phyloP scores from a whole-genome alignment of 1,140 invertebrate species.

The Contarinia nasturtii region DNA sequence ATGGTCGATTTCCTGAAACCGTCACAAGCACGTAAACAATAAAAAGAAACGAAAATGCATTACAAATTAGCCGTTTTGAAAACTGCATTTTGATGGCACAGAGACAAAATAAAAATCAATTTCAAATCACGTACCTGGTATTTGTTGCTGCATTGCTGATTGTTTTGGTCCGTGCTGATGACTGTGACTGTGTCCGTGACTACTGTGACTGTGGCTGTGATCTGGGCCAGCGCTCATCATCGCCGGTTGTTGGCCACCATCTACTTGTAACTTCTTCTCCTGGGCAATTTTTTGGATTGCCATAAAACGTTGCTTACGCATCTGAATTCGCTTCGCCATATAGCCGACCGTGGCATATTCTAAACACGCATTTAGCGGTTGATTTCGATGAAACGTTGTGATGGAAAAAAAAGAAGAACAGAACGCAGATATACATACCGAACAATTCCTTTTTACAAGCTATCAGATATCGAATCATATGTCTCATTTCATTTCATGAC shows the following conservation, averaged over 20 bases:
- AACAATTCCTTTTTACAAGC: too few relatives aligned
- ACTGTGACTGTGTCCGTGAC: constrained; percentile 24
- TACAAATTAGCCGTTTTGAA: too few relatives aligned
- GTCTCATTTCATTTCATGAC: too few relatives aligned
- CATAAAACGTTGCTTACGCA: constrained; percentile 77
- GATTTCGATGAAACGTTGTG: too few relatives aligned
- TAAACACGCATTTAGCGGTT: constrained; percentile 19
- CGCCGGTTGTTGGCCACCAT: constrained; percentile 39
- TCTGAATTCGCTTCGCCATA: constrained; percentile 87
- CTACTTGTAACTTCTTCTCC: constrained; percentile 68
- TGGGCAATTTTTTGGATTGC: constrained; percentile 77
- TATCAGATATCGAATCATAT: too few relatives aligned
- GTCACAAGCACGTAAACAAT: too few relatives aligned
- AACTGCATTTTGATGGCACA: too few relatives aligned
- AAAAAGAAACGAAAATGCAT: too few relatives aligned
- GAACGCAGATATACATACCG: background rate
- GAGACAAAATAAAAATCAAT: too few relatives aligned
- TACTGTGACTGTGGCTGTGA: constrained; percentile 26
- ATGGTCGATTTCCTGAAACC: constrained; percentile 24
- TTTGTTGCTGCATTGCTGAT: constrained; percentile 14
- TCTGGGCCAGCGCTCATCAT: constrained; percentile 22
- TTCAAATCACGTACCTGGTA: too few relatives aligned
- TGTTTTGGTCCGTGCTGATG: constrained; percentile 25
- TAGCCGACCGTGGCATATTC: constrained; percentile 90
- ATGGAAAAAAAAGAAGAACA: background rate